Evolutionary conservation across 2,797 vertebrate species (phyloP).

Genomic region (Cuniculus paca): DNA sequence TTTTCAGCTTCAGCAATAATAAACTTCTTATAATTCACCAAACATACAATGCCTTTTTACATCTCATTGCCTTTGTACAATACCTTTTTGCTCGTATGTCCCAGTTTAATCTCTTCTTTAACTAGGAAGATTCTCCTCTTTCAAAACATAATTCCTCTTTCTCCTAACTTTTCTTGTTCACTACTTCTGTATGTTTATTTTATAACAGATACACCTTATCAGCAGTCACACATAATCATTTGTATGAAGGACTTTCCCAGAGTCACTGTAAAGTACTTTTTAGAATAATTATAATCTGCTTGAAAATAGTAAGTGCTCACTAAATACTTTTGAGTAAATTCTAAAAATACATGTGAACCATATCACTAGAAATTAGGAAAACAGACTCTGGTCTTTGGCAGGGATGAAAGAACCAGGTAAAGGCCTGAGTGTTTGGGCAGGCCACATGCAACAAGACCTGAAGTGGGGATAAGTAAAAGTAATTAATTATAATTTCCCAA

Average conservation of each 20-base stretch:
- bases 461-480: slow-evolving; percentile 2
- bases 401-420: background rate
- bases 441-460: background rate
- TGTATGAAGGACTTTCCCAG: background rate
- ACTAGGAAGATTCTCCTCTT: slow-evolving; percentile 19
- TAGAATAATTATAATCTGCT: background rate
- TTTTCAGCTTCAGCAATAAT: background rate
- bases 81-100: background rate
- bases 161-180: background rate
- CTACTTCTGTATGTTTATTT: slow-evolving; percentile 44
- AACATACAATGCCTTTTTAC: background rate
- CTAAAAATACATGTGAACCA: slow-evolving; percentile 28
- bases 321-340: slow-evolving; percentile 2
- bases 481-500: slow-evolving; percentile 37
- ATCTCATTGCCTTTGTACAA: slow-evolving; percentile 16
- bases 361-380: background rate
- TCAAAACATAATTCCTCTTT: slow-evolving; percentile 16
- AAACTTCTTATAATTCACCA: background rate
- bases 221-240: background rate
- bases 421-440: background rate
- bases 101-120: background rate
- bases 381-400: background rate
- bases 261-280: slow-evolving; percentile 10
- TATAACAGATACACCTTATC: background rate
- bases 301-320: background rate